Base-by-base conservation (phyloP, 2,113 vertebrate genomes). In the Cricetomys ansorgei region DNA sequence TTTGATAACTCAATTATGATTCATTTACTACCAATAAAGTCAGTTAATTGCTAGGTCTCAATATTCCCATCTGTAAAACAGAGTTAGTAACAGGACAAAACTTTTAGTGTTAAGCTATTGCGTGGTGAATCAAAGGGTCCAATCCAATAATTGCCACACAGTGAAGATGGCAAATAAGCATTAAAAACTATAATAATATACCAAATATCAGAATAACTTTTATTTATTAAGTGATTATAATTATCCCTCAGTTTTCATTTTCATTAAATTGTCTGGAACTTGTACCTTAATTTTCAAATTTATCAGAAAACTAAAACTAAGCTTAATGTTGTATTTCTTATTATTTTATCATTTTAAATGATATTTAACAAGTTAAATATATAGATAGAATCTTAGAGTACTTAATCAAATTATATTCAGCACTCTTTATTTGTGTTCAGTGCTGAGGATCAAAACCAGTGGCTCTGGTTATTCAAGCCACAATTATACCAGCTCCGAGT, bases 61-160 rank as follows among this genome's bases (percentile, higher is more conserved):
- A 17, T 55, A 59, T 67, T 91, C 45, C 83, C 34, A 40, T 29
- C 2, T 25, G 1, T 65, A 70, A 92, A 89, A 64, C 11, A 12
- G 16, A 55, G 7, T 75, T 80, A 17, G 7, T 75, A 13, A 65
- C 6, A 70, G 27, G 21, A n/a, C 15, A 57, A 73, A 57, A 62
- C 19, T 65, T 50, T 45, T 11, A 53, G 23, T 50, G 7, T 4
- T 31, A 64, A 23, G 3, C 19, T 37, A 7, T 6, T 45, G 6
- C 17, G 5, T 23, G 27, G 7, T 40, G 2, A 16, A 31, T 7
- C 37, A 29, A 83, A 81, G 37, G 3, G 5, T 40, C 40, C 25
- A n/a, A 25, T 25, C 2, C 8, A 75, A 7, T 2, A 93, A 2
- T 48, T 37, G 37, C 4, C 2, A 25, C 23, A 59, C 0, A 12